Evolutionary conservation across 2,888 invertebrate genomes (phyloP).

Genomic region (Eupeodes luniger): DNA sequence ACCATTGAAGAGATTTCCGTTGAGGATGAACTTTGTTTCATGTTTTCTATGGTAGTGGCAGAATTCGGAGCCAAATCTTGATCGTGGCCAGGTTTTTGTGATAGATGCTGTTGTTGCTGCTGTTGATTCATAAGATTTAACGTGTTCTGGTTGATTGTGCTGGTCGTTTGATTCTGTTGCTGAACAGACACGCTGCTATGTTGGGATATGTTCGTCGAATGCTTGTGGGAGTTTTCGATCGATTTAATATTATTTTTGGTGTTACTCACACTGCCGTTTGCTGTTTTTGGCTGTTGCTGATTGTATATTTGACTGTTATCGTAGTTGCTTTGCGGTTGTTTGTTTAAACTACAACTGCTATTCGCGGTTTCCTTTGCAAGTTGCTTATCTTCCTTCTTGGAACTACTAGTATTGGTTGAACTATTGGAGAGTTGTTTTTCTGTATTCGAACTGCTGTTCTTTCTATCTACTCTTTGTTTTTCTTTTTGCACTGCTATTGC

Average conservation of each 20-base stretch:
- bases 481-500: constrained; percentile 79
- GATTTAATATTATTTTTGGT: constrained; percentile 66
- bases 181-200: constrained; percentile 70
- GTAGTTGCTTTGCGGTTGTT: constrained; percentile 70
- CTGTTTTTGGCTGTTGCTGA: constrained; percentile 74
- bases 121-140: constrained; percentile 77
- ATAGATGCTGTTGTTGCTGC: constrained; percentile 59
- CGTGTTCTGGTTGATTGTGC: constrained; percentile 62
- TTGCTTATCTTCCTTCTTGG: constrained; percentile 81
- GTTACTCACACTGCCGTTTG: constrained; percentile 67
- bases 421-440: constrained; percentile 64
- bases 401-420: constrained; percentile 53
- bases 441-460: constrained; percentile 78
- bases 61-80: constrained; percentile 77
- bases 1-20: constrained; percentile 91
- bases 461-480: constrained; percentile 81
- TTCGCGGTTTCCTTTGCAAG: constrained; percentile 71
- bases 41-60: constrained; percentile 60
- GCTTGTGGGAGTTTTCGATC: constrained; percentile 73
- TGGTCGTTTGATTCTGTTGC: constrained; percentile 52
- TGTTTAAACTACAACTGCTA: constrained; percentile 64
- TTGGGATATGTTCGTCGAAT: constrained; percentile 62
- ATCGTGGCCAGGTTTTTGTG: constrained; percentile 78
- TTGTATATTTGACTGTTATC: constrained; percentile 63
- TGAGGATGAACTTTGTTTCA: constrained; percentile 58